Conservation (phyloP, 2,113 vertebrate genomes). For the Leiothrix lutea region DNA sequence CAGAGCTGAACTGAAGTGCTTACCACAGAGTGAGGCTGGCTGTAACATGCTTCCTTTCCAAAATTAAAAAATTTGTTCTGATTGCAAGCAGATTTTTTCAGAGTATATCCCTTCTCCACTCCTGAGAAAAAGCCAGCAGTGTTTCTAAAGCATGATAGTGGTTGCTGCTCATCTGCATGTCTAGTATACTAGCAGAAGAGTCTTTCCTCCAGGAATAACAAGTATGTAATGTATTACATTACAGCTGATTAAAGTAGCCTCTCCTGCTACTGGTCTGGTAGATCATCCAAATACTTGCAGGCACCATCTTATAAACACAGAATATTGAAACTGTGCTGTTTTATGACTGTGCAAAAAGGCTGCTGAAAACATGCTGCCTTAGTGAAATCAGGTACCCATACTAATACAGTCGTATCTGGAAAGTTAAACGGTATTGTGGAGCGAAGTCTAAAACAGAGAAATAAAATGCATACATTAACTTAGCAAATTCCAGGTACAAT, state of each 20-base stretch:
- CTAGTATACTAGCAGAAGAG: neutral
- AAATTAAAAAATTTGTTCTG: neutral
- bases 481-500: neutral
- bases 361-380: neutral
- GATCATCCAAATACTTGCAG: slow-evolving; percentile 11
- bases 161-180: slow-evolving; percentile 13
- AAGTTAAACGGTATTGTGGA: neutral
- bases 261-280: neutral
- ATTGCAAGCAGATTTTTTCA: slow-evolving; percentile 1
- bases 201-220: slow-evolving; percentile 21
- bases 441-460: neutral
- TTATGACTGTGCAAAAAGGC: neutral
- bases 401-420: rapidly evolving
- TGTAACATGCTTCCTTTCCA: neutral
- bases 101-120: neutral
- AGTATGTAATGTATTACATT: neutral
- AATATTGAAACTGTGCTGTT: neutral
- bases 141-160: neutral
- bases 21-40: neutral
- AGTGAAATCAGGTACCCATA: neutral
- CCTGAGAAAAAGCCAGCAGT: neutral
- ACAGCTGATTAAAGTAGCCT: slow-evolving; percentile 16
- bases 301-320: neutral
- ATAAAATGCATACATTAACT: neutral
- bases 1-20: neutral